A percentile compares a stretch with the other conserved stretches of the same genome.
phyloP scores from a whole-genome alignment of 2,113 vertebrate species.

The Entelurus aequoreus region DNA sequence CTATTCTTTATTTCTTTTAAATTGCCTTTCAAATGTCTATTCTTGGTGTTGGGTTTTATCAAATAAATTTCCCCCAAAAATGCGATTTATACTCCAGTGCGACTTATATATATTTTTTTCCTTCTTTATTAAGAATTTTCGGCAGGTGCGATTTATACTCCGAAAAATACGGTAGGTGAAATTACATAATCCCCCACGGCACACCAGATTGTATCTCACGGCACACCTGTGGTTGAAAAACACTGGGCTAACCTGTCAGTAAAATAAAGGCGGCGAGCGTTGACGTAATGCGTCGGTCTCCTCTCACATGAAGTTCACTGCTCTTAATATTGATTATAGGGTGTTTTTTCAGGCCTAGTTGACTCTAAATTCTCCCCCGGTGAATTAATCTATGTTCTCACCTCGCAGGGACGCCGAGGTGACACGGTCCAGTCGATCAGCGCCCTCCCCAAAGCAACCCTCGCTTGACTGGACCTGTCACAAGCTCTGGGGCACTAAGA shows the following conservation, averaged over 20 bases:
- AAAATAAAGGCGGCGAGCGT: constrained; percentile 10
- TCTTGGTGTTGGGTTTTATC: too few species aligned
- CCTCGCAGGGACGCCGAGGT: constrained; percentile 47
- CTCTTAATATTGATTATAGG: constrained; percentile 59
- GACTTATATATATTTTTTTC: too few species aligned
- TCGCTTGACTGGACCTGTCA: constrained; percentile 47
- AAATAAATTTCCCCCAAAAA: too few species aligned
- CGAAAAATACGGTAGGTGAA: too few species aligned
- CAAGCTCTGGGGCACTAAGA: constrained; percentile 21
- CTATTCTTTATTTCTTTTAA: too few species aligned
- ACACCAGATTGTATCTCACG: too few species aligned
- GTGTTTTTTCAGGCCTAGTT: constrained; percentile 55
- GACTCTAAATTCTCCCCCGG: constrained; percentile 15
- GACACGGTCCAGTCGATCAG: constrained; percentile 35
- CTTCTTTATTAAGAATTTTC: too few species aligned
- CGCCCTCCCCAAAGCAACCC: constrained; percentile 15
- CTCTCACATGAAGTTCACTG: constrained; percentile 36
- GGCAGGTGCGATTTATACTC: too few species aligned
- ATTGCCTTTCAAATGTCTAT: too few species aligned
- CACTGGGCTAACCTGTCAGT: constrained; percentile 34
- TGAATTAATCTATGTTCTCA: constrained; percentile 53
- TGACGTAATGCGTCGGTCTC: constrained; percentile 5
- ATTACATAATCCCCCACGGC: too few species aligned
- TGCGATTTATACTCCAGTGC: too few species aligned
- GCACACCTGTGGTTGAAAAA: too few species aligned